Base-by-base conservation (phyloP, 1,140 invertebrate species). In the Pogonus chalceus region DNA sequence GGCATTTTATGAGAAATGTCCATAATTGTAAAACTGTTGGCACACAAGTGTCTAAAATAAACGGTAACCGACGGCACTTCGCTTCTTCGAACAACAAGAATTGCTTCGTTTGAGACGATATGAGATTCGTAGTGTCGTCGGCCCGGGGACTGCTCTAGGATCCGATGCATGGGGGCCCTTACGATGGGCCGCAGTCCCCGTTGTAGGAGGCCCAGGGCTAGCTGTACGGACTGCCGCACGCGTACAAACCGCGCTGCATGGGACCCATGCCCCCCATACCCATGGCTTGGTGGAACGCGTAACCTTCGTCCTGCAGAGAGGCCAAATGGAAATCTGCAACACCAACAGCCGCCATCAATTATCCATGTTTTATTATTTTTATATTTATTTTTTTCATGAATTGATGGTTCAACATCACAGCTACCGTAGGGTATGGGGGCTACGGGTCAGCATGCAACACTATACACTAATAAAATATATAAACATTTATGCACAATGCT, bases 281-380 rank as follows among this genome's bases (percentile, higher is more conserved):
- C 70, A 72, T 72, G 49, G 70, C 69, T 64, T 70, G 70, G 56
- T 72, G 71, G 67, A 71, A 72, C 61, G 71, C 69, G 61, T 70
- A 72, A 49, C 69, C 71, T 65, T 72, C 71, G 61, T 72, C 71
- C 62, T 72, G 71, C 23, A 72, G 69, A 46, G 71, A 72, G 48
- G 69, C 71, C 67, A 72, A 62, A 62, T 72, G 71, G 61, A 72
- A 71, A 66, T 72, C 71, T 72, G 71, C 20, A 72, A 71, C 52
- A 65, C 39, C 51, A 54, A 47, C n/a, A 31, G 26, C 26, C 26
- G 14, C 26, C 26, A 31, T 14, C 26, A 31, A 31, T 7, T 14
- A 31, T 31, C 4, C 26, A n/a, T n/a, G n/a, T n/a, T n/a, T n/a
- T n/a, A n/a, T n/a, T n/a, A n/a, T n/a, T n/a, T n/a, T n/a, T n/a